A percentile compares a stretch with the other conserved stretches of the same genome.
Evolutionary conservation across 2,888 invertebrate genomes (phyloP).

Genomic region (Epirrhoe tristata): DNA sequence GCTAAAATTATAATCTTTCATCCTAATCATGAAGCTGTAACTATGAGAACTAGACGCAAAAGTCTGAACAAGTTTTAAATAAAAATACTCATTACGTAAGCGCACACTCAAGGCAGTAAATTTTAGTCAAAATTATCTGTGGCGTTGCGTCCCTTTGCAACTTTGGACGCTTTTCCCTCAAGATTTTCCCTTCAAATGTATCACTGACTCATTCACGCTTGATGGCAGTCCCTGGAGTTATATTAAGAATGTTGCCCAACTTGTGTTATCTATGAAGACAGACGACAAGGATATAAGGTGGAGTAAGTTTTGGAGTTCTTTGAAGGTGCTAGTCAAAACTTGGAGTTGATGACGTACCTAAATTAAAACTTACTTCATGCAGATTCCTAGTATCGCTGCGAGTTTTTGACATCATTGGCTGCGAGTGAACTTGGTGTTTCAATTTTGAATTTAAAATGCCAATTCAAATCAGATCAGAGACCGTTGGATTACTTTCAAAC

Average conservation of each 20-base stretch:
- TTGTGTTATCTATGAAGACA: conserved; percentile 16
- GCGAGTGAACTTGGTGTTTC: no score
- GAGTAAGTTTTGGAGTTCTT: background rate
- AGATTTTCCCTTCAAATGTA: conserved; percentile 8
- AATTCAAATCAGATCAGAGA: no score
- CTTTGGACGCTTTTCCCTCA: no score
- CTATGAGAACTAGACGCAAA: background rate
- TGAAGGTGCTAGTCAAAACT: background rate
- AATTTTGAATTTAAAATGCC: no score
- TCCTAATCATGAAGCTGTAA: background rate
- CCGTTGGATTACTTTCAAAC: no score
- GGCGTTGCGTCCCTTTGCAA: conserved; percentile 12
- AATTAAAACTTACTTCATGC: background rate
- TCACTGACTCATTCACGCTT: conserved; percentile 16
- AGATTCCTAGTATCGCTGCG: no score
- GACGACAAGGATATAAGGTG: background rate
- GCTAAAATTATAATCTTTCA: no score
- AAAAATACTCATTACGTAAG: conserved; percentile 9
- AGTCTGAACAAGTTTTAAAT: background rate
- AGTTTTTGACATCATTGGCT: no score
- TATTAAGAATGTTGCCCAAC: conserved; percentile 10
- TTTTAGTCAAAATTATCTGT: conserved; percentile 3
- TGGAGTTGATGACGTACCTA: background rate
- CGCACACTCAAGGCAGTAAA: conserved; percentile 3
- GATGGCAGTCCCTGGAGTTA: conserved; percentile 7